Percentiles rank a stretch among this genome's conserved stretches.
Conservation (phyloP, 2,113 vertebrate genomes). For the Condylura cristata region DNA sequence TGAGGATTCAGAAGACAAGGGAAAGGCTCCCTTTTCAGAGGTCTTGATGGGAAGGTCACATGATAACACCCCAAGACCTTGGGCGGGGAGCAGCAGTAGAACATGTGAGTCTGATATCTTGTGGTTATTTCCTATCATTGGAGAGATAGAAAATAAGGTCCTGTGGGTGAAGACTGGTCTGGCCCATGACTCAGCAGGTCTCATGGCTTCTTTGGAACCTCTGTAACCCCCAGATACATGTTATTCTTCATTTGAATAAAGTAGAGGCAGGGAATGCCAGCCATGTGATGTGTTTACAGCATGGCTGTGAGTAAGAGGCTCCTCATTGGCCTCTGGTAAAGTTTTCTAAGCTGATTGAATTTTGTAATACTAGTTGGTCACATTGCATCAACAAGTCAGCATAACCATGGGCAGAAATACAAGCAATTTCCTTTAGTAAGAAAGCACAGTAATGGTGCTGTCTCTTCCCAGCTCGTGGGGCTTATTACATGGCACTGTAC, state of each 20-base stretch:
- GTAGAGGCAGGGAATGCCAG: constrained; percentile 26
- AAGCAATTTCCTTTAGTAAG: constrained; percentile 47
- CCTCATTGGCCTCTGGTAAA: constrained; percentile 37
- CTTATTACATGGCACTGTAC: background rate
- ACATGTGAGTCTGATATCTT: accelerated
- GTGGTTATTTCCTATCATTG: accelerated
- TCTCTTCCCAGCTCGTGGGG: background rate
- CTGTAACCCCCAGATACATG: background rate
- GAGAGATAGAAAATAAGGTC: background rate
- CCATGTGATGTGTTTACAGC: constrained; percentile 55
- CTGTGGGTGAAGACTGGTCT: background rate
- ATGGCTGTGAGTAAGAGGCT: background rate
- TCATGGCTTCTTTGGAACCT: background rate
- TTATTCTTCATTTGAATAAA: constrained; percentile 41
- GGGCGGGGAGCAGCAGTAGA: background rate
- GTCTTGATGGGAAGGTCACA: background rate
- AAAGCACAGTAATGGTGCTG: background rate
- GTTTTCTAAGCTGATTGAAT: constrained; percentile 51
- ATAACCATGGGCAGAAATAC: constrained; percentile 26
- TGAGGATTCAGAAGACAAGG: background rate
- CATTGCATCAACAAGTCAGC: background rate
- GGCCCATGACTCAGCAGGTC: background rate
- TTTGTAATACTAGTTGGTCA: background rate
- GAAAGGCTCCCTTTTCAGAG: background rate
- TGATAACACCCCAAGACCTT: too few relatives aligned